Conservation (phyloP, 2,113 vertebrate species). For the Taxidea taxus region DNA sequence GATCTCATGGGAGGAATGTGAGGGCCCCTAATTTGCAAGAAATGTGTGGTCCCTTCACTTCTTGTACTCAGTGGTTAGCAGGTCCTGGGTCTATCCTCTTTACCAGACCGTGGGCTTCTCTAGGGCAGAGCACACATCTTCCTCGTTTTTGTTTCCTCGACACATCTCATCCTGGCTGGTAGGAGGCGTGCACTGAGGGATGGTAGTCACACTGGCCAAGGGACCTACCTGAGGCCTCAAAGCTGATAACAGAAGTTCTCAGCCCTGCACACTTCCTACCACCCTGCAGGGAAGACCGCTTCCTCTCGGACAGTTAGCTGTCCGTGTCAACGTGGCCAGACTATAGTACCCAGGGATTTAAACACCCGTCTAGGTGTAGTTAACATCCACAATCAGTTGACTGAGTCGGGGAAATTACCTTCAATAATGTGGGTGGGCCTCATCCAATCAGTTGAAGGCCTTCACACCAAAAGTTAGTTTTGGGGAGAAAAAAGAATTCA, state of each 20-base stretch:
- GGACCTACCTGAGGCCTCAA: not conserved
- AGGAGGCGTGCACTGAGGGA: not conserved
- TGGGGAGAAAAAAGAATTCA: not conserved
- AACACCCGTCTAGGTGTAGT: not conserved
- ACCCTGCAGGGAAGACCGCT: not conserved
- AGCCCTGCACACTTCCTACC: accelerated
- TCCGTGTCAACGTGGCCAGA: not conserved
- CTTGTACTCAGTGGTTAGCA: not conserved
- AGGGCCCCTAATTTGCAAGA: not conserved
- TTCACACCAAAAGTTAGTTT: not conserved
- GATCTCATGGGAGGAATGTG: not conserved
- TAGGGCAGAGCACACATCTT: not conserved
- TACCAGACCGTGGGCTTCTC: not conserved
- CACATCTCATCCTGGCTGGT: not conserved
- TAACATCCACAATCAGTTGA: not conserved
- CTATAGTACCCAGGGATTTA: not conserved
- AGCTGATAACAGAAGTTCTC: not conserved
- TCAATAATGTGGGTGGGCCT: not conserved
- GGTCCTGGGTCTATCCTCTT: accelerated
- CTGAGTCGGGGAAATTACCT: not conserved
- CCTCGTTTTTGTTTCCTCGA: not conserved
- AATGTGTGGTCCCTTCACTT: not conserved
- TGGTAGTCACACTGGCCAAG: not conserved
- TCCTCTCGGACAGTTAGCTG: not conserved
- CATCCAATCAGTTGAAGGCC: not conserved